These are phyloP conservation scores for Protobothrops flavoviridis DNA, from an alignment of 2,113 vertebrate genomes.

Conservation along the genomic window DNA sequence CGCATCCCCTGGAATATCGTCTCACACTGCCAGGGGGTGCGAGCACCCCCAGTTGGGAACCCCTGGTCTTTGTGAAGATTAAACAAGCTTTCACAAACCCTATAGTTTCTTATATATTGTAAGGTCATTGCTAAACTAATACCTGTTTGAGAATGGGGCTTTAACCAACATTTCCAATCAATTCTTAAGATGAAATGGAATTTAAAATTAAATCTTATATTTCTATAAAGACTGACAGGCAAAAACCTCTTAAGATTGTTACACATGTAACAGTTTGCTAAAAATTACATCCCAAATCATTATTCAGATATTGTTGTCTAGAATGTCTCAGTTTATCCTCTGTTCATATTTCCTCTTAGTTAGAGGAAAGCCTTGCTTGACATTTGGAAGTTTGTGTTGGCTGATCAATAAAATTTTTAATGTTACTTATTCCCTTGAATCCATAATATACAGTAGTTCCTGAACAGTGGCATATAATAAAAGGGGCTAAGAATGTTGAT, in stretches of 20 bases:
- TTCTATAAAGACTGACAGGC: conserved; percentile 53
- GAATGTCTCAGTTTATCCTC: conserved; percentile 19
- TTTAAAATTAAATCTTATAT: conserved; percentile 45
- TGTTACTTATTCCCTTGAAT: background rate
- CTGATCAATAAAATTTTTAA: conserved; percentile 44
- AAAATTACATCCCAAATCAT: background rate
- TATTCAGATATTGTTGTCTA: conserved; percentile 6
- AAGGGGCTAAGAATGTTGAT: conserved; percentile 47
- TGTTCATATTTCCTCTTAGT: conserved; percentile 10
- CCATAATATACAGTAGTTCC: conserved; percentile 31
- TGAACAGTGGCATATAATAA: background rate
- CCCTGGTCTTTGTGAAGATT: background rate
- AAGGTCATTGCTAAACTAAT: conserved; percentile 38
- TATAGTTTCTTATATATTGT: conserved; percentile 17
- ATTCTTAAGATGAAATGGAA: conserved; percentile 28
- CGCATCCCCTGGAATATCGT: too few species aligned
- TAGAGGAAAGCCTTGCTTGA: conserved; percentile 16
- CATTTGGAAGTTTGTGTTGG: conserved; percentile 40
- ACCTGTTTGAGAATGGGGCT: conserved; percentile 16
- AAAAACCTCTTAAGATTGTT: conserved; percentile 43
- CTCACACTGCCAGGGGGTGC: too few species aligned
- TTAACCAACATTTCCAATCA: conserved; percentile 35
- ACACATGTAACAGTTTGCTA: background rate
- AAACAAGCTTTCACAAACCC: conserved; percentile 18
- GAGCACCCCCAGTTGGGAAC: too few species aligned